Evolutionary conservation across 2,113 vertebrate species (phyloP), one percentile per base, ranked within the genome.

Genomic region (Anseranas semipalmata): DNA sequence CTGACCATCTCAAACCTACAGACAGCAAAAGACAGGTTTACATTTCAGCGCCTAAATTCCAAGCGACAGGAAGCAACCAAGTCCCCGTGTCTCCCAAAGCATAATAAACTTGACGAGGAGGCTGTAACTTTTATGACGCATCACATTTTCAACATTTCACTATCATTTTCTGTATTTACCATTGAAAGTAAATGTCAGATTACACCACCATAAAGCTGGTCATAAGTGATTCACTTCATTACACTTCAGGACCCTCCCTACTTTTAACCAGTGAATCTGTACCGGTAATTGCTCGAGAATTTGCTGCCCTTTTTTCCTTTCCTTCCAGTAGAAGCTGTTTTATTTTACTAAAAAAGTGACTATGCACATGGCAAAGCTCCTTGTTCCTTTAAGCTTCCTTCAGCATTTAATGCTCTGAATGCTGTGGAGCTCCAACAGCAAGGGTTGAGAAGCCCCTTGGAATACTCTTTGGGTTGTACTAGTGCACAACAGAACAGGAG

Each of bases 91-190:
- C 85, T 93, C 82, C 81, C 95, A 90, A 86, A 97, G 95, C 90
- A 91, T 85, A 95, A 94, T 95, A 93, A 94, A 97, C 90, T 92
- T 97, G 96, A 98, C 84, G 90, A 96, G 94, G 65, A 94, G 65
- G 89, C 94, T 89, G 92, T 96, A 97, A 97, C 88, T 95, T 97
- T 97, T 96, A 98, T 76, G 95, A 95, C 85, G 92, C 74, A 96
- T 96, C 7, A 32, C 94, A 93, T 97, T 97, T 97, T 96, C 88
- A 93, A 93, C 95, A 92, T 97, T 95, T 97, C 97, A 84, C 89
- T 92, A 90, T 89, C 82, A 84, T 95, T 97, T 97, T 96, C 90
- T 93, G 83, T 96, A 98, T 97, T 98, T 97, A 97, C 95, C 96
- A 89, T 66, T 62, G 96, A 89, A 95, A 96, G 94, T 87, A 97